Conservation (phyloP, 2,113 vertebrate genomes). For the Protobothrops flavoviridis region DNA sequence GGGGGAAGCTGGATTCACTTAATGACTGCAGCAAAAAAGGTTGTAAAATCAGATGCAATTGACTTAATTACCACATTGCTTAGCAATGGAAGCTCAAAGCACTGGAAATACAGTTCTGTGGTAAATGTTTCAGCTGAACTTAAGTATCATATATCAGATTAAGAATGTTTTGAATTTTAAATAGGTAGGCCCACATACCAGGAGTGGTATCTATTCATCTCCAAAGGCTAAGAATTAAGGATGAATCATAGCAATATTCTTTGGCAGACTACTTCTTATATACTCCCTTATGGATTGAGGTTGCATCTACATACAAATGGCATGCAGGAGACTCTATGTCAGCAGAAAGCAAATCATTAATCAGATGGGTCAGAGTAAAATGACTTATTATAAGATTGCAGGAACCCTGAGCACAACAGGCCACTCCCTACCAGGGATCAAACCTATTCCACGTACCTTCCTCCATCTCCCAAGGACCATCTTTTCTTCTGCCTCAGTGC, state of each 20-base stretch:
- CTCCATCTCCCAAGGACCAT: background rate
- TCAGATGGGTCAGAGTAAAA: background rate
- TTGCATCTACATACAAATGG: background rate
- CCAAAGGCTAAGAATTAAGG: background rate
- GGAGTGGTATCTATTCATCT: background rate
- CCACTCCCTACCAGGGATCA: background rate
- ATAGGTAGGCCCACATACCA: background rate
- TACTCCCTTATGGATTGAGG: background rate
- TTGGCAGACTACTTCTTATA: background rate
- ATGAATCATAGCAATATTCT: background rate
- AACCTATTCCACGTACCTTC: background rate
- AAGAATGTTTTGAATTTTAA: background rate
- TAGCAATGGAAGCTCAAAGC: background rate
- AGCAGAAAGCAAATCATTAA: background rate
- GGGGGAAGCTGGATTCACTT: background rate
- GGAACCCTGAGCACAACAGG: background rate
- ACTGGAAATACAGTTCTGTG: background rate
- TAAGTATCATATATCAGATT: background rate
- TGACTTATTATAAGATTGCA: background rate
- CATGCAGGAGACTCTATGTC: background rate
- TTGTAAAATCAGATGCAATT: background rate
- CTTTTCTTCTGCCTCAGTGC: background rate
- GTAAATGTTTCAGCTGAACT: background rate
- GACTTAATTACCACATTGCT: background rate
- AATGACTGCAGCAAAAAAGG: background rate